Evolutionary conservation across 2,113 vertebrate species (phyloP), one percentile per base, ranked within the genome.

Genomic region (Toxotes jaculatrix): DNA sequence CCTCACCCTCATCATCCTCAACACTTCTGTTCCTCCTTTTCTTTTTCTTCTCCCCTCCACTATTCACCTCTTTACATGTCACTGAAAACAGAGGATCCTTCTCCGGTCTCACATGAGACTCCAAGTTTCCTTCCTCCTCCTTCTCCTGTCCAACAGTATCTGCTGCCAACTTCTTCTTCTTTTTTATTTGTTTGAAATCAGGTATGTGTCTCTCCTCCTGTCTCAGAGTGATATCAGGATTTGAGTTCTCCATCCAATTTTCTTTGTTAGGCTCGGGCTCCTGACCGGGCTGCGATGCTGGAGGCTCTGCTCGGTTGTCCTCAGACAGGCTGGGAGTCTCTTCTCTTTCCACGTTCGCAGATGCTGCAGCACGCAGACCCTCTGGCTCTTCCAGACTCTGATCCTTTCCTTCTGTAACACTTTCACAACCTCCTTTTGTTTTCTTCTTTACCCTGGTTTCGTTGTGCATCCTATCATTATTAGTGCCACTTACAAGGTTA

Each of bases 141-240:
- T 10, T 40, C 6, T 65, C 67, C 16, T 62, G 34, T 19, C 21
- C 1, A 1, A 21, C 13, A 40, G 55, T 21, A 6, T 74, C 63
- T 27, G 19, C 57, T 43, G 11, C 16, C 1, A 21, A 10, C 17
- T 66, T 66, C 0, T 69, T 72, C 42, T 53, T 87, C 72, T 77
- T 85, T 34, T 83, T 88, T 47, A 80, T 87, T 14, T 34, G 38
- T 34, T 61, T 49, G 51, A 12, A 34, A 21, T 55, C 19, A 1
- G 38, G 4, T 1, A 5, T 0, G 27, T 16, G 62, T 10, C 38
- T 23, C 8, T 76, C 72, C 42, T 68, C 70, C 60, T 32, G 34
- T 12, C 6, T 55, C 27, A 7, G 7, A 13, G 5, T 13, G 14
- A 17, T 12, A 1, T 47, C 66, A 38, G 53, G 40, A 34, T 36